Conservation (phyloP, 2,888 invertebrate species). For the Entomobrya proxima region DNA sequence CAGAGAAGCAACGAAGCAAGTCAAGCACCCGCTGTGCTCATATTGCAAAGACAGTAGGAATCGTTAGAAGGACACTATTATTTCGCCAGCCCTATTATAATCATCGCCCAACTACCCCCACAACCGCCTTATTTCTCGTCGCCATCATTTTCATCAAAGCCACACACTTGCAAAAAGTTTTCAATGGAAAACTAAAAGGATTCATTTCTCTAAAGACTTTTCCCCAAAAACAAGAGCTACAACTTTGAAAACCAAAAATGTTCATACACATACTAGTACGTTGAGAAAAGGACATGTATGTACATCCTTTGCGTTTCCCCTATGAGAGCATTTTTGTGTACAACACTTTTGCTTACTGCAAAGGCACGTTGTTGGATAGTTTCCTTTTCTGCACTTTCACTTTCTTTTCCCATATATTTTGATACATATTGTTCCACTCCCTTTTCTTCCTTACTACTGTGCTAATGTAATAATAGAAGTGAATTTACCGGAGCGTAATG, state of each 20-base stretch:
- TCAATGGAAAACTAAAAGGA: conserved; percentile 45
- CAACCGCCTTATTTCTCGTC: background rate
- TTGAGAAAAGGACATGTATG: background rate
- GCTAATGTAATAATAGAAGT: conserved; percentile 61
- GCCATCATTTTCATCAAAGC: conserved; percentile 62
- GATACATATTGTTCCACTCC: conserved; percentile 57
- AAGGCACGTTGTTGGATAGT: background rate
- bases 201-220: conserved; percentile 23
- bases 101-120: conserved; percentile 24
- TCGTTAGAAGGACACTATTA: conserved; percentile 8
- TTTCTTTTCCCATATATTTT: conserved; percentile 48
- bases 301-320: background rate
- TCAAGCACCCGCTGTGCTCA: conserved; percentile 50
- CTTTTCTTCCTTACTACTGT: conserved; percentile 26
- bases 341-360: no score
- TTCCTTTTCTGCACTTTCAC: background rate
- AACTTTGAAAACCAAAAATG: background rate
- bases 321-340: background rate
- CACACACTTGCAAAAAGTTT: conserved; percentile 50
- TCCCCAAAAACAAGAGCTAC: background rate
- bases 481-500: conserved; percentile 61
- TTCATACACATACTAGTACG: background rate
- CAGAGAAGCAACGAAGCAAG: conserved; percentile 18
- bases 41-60: conserved; percentile 19
- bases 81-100: conserved; percentile 22